Percentiles rank a stretch among this genome's conserved stretches.
Conservation (phyloP, 2,797 vertebrate genomes). For the Melanotaenia boesemani region DNA sequence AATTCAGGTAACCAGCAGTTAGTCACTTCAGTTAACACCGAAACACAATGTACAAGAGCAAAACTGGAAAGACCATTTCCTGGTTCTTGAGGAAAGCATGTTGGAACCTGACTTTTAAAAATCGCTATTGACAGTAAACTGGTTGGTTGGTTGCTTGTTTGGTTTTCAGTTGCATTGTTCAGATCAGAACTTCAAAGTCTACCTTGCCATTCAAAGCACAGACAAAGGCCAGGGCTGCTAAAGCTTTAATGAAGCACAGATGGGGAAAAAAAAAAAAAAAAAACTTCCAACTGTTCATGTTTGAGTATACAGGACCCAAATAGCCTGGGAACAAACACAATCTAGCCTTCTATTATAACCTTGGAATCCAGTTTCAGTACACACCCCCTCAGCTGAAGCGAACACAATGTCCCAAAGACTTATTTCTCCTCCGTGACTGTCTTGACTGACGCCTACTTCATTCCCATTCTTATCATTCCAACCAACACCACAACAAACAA, state of each 20-base stretch:
- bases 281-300: slow-evolving; percentile 33
- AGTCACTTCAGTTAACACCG: not conserved
- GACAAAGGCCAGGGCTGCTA: slow-evolving; percentile 52
- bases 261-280: slow-evolving; percentile 23
- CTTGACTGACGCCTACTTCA: not conserved
- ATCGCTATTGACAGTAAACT: not conserved
- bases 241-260: slow-evolving; percentile 31
- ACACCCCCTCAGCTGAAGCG: slow-evolving; percentile 21
- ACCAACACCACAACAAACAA: slow-evolving; percentile 10
- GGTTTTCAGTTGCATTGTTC: slow-evolving; percentile 20
- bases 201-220: slow-evolving; percentile 53
- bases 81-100: slow-evolving; percentile 45
- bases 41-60: slow-evolving; percentile 36
- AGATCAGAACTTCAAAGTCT: slow-evolving; percentile 28
- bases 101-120: slow-evolving; percentile 53
- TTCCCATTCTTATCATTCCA: slow-evolving; percentile 40
- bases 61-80: slow-evolving; percentile 63
- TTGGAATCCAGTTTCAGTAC: not conserved
- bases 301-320: slow-evolving; percentile 24
- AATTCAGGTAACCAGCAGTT: not conserved
- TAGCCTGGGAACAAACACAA: slow-evolving; percentile 31
- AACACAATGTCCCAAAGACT: slow-evolving; percentile 18
- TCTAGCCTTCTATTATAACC: slow-evolving; percentile 4
- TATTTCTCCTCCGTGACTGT: not conserved
- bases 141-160: not conserved